Conservation (phyloP, 2,113 vertebrate species). For the Hymenochirus boettgeri region DNA sequence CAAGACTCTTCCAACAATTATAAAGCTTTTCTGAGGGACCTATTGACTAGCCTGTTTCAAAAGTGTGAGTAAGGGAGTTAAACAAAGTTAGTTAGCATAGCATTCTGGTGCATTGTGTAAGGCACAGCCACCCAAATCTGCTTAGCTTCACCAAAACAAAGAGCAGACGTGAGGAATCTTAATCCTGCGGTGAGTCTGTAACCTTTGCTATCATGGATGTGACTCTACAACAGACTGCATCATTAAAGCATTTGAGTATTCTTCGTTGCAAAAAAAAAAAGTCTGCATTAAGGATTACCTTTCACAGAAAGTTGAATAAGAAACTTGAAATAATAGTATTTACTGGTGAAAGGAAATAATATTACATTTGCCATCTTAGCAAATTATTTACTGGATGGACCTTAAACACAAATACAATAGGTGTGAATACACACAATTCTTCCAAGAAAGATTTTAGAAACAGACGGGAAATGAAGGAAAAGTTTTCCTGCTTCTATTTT, state of each 20-base stretch:
- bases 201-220: conserved; percentile 27
- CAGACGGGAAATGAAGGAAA: conserved; percentile 8
- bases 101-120: conserved; percentile 32
- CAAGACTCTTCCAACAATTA: conserved; percentile 42
- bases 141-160: conserved; percentile 42
- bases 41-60: conserved; percentile 44
- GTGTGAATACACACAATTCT: conserved; percentile 7
- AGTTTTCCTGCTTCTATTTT: neutral
- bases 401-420: conserved; percentile 3
- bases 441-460: neutral
- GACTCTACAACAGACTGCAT: conserved; percentile 15
- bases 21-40: conserved; percentile 43
- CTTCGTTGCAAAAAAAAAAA: conserved; percentile 17
- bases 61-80: conserved; percentile 32
- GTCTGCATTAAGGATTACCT: conserved; percentile 33
- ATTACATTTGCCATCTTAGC: conserved; percentile 2
- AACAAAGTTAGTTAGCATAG: conserved; percentile 39
- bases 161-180: conserved; percentile 38
- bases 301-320: conserved; percentile 15
- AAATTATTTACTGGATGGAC: conserved; percentile 8
- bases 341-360: neutral
- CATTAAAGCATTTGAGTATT: conserved; percentile 22
- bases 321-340: conserved; percentile 7
- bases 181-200: conserved; percentile 18
- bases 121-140: conserved; percentile 46